A percentile compares a stretch with the other conserved stretches of the same genome.
These are phyloP conservation scores for Ectemnius continuus DNA, from an alignment of 2,888 invertebrate species.

Conservation along the genomic window DNA sequence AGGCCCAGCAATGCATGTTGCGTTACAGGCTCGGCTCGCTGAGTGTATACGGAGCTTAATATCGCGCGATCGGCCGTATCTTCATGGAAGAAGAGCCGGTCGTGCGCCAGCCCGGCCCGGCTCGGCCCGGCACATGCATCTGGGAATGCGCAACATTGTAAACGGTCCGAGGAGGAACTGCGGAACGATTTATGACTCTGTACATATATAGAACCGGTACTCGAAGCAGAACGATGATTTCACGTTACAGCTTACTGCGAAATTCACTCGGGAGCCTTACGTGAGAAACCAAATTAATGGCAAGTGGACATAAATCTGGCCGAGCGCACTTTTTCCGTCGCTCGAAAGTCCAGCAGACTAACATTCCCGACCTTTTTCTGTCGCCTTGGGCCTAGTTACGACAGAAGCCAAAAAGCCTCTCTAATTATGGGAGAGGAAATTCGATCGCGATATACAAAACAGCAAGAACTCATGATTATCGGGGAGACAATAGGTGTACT, in stretches of 20 bases:
- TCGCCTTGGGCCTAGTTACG: neutral
- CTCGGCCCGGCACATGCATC: too few species aligned
- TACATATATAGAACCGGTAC: slow-evolving; percentile 20
- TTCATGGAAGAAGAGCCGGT: slow-evolving; percentile 12
- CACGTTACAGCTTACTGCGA: neutral
- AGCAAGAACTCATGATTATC: neutral
- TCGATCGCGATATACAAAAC: neutral
- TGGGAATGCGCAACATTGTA: slow-evolving; percentile 28
- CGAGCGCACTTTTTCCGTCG: too few species aligned
- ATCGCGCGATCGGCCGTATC: neutral
- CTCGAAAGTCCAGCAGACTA: too few species aligned
- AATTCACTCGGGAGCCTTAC: slow-evolving; percentile 29
- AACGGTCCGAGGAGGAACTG: slow-evolving; percentile 31
- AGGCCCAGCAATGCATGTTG: too few species aligned
- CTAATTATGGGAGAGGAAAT: neutral
- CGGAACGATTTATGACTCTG: slow-evolving; percentile 42
- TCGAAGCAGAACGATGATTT: slow-evolving; percentile 2
- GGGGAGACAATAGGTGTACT: neutral
- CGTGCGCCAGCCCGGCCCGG: too few species aligned
- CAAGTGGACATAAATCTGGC: slow-evolving; percentile 46
- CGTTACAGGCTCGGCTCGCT: too few species aligned
- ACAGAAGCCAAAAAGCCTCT: neutral
- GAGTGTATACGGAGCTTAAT: neutral
- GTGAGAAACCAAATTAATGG: slow-evolving; percentile 40
- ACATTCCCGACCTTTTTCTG: neutral